A percentile compares a stretch with the other conserved stretches of the same genome.
phyloP scores from a whole-genome alignment of 2,888 invertebrate species.

The Dinocampus coccinellae region DNA sequence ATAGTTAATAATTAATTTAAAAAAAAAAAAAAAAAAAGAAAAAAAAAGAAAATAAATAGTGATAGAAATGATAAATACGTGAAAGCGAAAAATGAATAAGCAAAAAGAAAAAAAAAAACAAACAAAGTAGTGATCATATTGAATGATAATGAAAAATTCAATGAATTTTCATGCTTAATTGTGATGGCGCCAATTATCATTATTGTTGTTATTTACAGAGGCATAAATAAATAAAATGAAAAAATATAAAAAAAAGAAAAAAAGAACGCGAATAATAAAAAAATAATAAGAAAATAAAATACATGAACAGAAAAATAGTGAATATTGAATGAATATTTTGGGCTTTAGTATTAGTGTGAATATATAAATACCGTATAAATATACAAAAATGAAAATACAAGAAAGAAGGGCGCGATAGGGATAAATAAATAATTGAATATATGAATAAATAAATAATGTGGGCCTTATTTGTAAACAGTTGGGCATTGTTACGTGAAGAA shows the following conservation, averaged over 20 bases:
- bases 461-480: slow-evolving; percentile 68
- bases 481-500: slow-evolving; percentile 66
- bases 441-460: slow-evolving; percentile 49
- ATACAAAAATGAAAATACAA: slow-evolving; percentile 26
- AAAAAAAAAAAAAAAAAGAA: no score
- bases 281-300: no score
- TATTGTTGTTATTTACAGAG: slow-evolving; percentile 44
- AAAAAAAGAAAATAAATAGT: slow-evolving; percentile 9
- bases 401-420: slow-evolving; percentile 46
- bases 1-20: slow-evolving; percentile 17
- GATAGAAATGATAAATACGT: slow-evolving; percentile 22
- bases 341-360: slow-evolving; percentile 64
- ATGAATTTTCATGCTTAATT: slow-evolving; percentile 42
- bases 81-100: slow-evolving; percentile 13
- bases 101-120: slow-evolving; percentile 11
- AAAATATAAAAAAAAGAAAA: no score
- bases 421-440: no score
- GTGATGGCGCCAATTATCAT: slow-evolving; percentile 41
- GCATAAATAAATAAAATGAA: slow-evolving; percentile 25
- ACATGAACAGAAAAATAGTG: slow-evolving; percentile 10
- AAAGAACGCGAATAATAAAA: no score
- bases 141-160: slow-evolving; percentile 32
- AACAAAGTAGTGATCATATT: slow-evolving; percentile 49
- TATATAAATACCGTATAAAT: slow-evolving; percentile 4
- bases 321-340: slow-evolving; percentile 54